Percentiles rank a stretch among this genome's conserved stretches.
These are phyloP conservation scores for Hirtodrosophila cameraria DNA, from an alignment of 2,888 invertebrate species.

Conservation along the genomic window DNA sequence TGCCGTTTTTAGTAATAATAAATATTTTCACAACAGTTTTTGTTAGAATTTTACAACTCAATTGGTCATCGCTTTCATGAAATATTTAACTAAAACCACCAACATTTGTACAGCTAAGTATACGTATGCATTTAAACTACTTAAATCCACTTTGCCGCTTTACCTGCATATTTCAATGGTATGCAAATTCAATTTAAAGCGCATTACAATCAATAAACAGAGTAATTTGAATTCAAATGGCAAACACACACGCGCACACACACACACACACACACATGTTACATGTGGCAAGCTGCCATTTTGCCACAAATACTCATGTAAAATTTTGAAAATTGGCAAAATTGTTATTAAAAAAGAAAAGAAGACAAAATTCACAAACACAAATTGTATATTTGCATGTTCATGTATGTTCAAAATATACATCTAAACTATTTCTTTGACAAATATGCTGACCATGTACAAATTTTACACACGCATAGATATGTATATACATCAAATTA, in stretches of 20 bases:
- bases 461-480: conserved; percentile 13
- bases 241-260: too few species aligned
- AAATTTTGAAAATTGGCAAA: conserved; percentile 29
- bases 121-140: conserved; percentile 1
- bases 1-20: neutral
- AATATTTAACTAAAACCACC: conserved; percentile 9
- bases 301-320: neutral
- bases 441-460: conserved; percentile 46
- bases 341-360: neutral
- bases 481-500: neutral
- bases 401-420: conserved; percentile 15
- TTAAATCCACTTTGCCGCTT: conserved; percentile 27
- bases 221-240: conserved; percentile 34
- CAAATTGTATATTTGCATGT: conserved; percentile 15
- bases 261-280: conserved; percentile 46
- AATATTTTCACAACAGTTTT: neutral
- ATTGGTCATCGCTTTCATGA: conserved; percentile 10
- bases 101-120: conserved; percentile 23
- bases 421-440: conserved; percentile 50
- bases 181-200: conserved; percentile 50
- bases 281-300: conserved; percentile 14
- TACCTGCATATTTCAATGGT: conserved; percentile 18
- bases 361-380: neutral
- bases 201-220: conserved; percentile 46
- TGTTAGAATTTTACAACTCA: conserved; percentile 3